Evolutionary conservation across 2,113 vertebrate species (phyloP).

Genomic region (Lipophrys pholis): DNA sequence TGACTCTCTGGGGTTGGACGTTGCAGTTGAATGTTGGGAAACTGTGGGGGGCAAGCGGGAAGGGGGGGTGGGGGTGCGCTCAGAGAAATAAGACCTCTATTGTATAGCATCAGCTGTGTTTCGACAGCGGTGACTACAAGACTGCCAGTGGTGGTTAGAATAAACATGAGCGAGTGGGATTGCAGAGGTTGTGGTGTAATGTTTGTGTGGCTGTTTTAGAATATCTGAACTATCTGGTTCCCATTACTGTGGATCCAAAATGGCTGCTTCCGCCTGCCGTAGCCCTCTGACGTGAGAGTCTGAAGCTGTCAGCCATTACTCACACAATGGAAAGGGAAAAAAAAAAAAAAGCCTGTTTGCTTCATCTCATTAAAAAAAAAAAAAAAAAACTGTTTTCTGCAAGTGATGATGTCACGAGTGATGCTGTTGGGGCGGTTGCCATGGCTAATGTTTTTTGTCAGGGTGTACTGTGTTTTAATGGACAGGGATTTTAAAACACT

Average conservation of each 20-base stretch:
- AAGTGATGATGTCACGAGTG: slow-evolving; percentile 53
- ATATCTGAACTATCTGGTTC: slow-evolving; percentile 63
- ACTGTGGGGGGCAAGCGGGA: background rate
- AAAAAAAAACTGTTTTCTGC: slow-evolving; percentile 8
- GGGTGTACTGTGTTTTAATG: slow-evolving; percentile 22
- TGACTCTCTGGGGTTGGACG: slow-evolving; percentile 31
- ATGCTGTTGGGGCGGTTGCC: slow-evolving; percentile 44
- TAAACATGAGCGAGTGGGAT: slow-evolving; percentile 21
- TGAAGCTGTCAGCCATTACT: slow-evolving; percentile 16
- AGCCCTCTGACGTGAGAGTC: slow-evolving; percentile 5
- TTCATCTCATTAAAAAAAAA: background rate
- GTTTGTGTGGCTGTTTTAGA: slow-evolving; percentile 22
- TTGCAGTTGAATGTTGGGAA: slow-evolving; percentile 12
- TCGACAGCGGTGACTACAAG: slow-evolving; percentile 56
- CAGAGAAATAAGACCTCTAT: slow-evolving; percentile 69
- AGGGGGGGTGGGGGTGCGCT: background rate
- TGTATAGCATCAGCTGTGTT: slow-evolving; percentile 72
- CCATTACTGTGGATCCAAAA: slow-evolving; percentile 59
- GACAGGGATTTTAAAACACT: slow-evolving; percentile 40
- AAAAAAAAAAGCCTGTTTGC: background rate
- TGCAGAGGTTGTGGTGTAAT: slow-evolving; percentile 28
- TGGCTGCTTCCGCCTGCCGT: slow-evolving; percentile 22
- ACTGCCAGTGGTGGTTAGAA: slow-evolving; percentile 41
- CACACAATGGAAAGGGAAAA: slow-evolving; percentile 42
- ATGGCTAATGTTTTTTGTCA: slow-evolving; percentile 52